A percentile compares a stretch with the other conserved stretches of the same genome.
Evolutionary conservation across 2,888 invertebrate genomes (phyloP).

Genomic region (Drosophila conformis): DNA sequence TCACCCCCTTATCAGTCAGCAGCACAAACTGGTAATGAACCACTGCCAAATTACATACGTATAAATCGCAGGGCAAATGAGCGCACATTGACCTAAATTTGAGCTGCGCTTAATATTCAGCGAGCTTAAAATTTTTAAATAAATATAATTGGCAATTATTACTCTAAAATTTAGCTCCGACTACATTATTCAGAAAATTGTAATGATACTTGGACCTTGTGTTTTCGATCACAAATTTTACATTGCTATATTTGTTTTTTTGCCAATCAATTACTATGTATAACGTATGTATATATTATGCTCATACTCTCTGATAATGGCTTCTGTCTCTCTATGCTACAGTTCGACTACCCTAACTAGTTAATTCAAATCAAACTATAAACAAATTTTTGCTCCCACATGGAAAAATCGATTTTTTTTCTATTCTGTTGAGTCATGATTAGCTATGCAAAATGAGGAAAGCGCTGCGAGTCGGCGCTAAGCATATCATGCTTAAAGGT

Average conservation of each 20-base stretch:
- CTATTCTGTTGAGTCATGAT: neutral
- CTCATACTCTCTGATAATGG: neutral
- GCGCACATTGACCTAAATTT: neutral
- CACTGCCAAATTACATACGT: neutral
- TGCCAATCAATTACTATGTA: neutral
- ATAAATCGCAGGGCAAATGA: neutral
- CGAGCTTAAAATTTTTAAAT: neutral
- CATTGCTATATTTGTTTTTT: neutral
- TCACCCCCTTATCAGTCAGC: slow-evolving; percentile 25
- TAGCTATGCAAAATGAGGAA: slow-evolving; percentile 6
- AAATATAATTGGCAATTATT: neutral
- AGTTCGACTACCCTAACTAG: neutral
- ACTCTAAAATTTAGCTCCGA: neutral
- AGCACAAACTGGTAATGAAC: slow-evolving; percentile 4
- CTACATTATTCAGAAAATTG: too few relatives aligned
- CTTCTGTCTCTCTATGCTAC: neutral
- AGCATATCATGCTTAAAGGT: neutral
- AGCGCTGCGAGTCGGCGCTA: neutral
- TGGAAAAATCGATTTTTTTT: too few relatives aligned
- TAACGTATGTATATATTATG: neutral
- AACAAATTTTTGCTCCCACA: neutral
- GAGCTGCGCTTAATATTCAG: too few relatives aligned
- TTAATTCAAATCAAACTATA: neutral
- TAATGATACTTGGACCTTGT: neutral
- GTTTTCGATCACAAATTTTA: neutral